phyloP scores from a whole-genome alignment of 2,797 vertebrate species.

The Ammospiza maritima region DNA sequence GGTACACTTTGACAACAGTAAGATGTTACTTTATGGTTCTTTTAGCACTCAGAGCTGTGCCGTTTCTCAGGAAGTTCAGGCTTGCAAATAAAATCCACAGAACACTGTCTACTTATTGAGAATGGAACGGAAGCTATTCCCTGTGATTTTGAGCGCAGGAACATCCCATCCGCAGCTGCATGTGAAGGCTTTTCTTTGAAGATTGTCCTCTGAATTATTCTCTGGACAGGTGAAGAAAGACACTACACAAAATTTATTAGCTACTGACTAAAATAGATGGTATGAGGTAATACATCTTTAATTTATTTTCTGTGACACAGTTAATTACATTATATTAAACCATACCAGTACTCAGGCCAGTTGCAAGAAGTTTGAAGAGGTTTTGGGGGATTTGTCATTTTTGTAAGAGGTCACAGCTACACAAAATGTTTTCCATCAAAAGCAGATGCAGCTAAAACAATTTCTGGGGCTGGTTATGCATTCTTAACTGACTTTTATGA shows the following conservation, averaged over 20 bases:
- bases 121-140: neutral
- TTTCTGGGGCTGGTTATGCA: neutral
- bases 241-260: neutral
- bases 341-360: neutral
- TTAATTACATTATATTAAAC: neutral
- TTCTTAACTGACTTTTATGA: slow-evolving; percentile 30
- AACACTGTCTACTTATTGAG: neutral
- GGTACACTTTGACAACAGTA: neutral
- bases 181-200: neutral
- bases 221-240: neutral
- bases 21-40: neutral
- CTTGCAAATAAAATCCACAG: neutral
- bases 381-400: neutral
- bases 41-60: neutral
- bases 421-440: slow-evolving; percentile 38
- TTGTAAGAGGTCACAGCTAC: neutral
- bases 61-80: neutral
- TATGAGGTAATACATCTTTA: neutral
- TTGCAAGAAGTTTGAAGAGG: neutral
- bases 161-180: neutral
- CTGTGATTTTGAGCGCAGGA: neutral
- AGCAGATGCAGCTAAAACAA: slow-evolving; percentile 9
- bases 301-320: neutral
- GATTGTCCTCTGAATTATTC: neutral
- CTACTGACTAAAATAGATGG: neutral